These are phyloP conservation scores for Galagoides demidoff DNA, from an alignment of 2,797 vertebrate species.

Conservation along the genomic window DNA sequence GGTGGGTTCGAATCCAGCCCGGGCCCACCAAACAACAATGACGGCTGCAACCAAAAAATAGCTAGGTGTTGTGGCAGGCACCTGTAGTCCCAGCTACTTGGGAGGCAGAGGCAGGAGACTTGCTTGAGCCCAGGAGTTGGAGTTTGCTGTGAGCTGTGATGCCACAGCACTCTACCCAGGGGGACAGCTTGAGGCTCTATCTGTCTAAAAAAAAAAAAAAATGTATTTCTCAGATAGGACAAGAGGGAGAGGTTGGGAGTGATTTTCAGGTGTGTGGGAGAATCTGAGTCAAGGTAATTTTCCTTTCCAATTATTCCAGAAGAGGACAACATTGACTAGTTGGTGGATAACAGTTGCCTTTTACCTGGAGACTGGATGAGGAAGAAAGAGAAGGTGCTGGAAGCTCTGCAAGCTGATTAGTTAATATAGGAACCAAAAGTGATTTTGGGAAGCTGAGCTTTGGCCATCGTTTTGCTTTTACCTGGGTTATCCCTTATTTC, in stretches of 20 bases:
- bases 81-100: too few relatives aligned
- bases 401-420: not conserved
- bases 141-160: too few relatives aligned
- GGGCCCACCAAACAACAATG: too few relatives aligned
- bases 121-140: too few relatives aligned
- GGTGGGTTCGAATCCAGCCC: too few relatives aligned
- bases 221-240: not conserved
- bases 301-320: constrained; percentile 20
- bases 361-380: not conserved
- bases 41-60: too few relatives aligned
- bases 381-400: not conserved
- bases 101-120: too few relatives aligned
- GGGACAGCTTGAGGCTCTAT: too few relatives aligned
- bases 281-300: not conserved
- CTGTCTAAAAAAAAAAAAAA: not conserved
- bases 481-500: not conserved
- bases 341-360: not conserved
- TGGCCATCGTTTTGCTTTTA: not conserved
- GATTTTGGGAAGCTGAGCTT: not conserved
- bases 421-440: not conserved
- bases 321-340: not conserved
- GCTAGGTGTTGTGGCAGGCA: too few relatives aligned
- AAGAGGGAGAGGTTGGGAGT: not conserved
- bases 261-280: not conserved
- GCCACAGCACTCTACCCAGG: too few relatives aligned